Base-by-base conservation (phyloP, 2,113 vertebrate species). In the Psilopsiagon aymara region DNA sequence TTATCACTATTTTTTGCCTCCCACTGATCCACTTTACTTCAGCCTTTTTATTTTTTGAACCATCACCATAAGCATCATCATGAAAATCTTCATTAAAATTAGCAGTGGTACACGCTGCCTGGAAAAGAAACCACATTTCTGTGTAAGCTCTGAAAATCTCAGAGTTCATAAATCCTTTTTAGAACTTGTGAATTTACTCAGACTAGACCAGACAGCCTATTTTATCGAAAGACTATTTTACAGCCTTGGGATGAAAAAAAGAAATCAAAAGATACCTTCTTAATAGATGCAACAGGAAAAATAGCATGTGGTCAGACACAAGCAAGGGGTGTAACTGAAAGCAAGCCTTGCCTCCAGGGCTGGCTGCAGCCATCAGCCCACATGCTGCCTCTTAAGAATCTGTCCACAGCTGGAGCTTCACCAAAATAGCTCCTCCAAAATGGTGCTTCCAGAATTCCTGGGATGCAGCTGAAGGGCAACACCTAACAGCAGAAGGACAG, bases 391-490 rank as follows among this genome's bases (percentile, higher is more conserved):
- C 15, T 2, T 19, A n/a, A 93, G 88, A 88, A 71, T 21, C 77
- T 47, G 28, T 64, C 90, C 80, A 53, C 94, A 92, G 88, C 90
- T 96, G 95, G 86, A 93, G 82, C 52, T 84, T 68, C 9, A 86
- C 86, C 69, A 84, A 62, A 96, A 90, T 8, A 94, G 43, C 73
- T 94, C 43, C 74, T 69, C 51, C 51, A 75, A 76, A 96, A 69
- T 11, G 66, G 47, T 47, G 62, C 77, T 88, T 84, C 71, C 91
- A 88, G 60, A 90, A 64, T 51, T 35, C 35, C 83, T 64, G 91
- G 11, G 80, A 49, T 86, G 43, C 39, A 86, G 86, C 76, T 67
- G 76, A 82, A 49, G 67, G 52, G n/a, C 82, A 78, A 33, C 71
- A 74, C 71, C 71, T 46, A 28, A n/a, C 60, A 73, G 77, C 47